phyloP scores from a whole-genome alignment of 35 echinoderm and acorn worm species.

The Holothuria glaberrima region DNA sequence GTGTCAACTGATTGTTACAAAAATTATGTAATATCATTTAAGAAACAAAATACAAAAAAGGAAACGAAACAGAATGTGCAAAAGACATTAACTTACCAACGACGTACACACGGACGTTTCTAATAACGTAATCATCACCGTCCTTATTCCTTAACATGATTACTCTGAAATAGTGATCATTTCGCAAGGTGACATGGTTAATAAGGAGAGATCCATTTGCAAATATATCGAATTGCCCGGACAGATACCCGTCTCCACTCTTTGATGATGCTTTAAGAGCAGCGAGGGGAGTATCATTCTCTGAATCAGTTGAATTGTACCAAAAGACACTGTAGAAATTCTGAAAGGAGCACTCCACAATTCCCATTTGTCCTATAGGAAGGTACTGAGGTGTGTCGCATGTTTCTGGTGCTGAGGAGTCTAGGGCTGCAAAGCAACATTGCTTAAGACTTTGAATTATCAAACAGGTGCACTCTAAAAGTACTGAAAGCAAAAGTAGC shows the following conservation, averaged over 20 bases:
- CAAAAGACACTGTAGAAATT: slow-evolving; percentile 25
- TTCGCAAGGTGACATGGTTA: not conserved
- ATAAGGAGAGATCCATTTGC: slow-evolving; percentile 17
- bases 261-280: not conserved
- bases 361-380: not conserved
- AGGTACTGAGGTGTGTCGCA: slow-evolving; percentile 5
- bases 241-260: slow-evolving; percentile 22
- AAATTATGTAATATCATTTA: no score
- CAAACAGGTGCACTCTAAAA: no score
- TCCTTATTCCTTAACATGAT: no score
- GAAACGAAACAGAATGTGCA: no score
- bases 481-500: no score
- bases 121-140: no score
- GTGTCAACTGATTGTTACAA: no score
- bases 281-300: not conserved
- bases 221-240: not conserved
- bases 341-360: not conserved
- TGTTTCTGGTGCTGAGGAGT: not conserved
- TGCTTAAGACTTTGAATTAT: no score
- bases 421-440: no score
- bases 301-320: slow-evolving; percentile 26
- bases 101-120: no score
- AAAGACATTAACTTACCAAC: no score
- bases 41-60: no score
- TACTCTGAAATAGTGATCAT: not conserved